phyloP scores from a whole-genome alignment of 2,113 vertebrate genomes.

The Rhea americana region DNA sequence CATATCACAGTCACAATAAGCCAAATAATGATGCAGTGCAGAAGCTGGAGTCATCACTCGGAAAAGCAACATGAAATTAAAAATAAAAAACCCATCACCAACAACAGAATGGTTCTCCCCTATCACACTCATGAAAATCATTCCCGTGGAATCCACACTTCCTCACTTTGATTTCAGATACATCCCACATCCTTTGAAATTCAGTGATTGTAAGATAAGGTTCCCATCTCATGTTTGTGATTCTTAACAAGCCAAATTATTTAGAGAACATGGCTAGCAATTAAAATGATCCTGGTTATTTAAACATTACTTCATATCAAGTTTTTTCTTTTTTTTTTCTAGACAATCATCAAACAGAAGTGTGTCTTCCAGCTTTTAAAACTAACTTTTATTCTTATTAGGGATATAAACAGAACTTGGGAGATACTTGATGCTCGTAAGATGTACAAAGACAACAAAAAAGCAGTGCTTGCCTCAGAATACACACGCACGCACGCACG shows the following conservation, averaged over 20 bases:
- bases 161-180: not conserved
- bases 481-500: too few relatives aligned
- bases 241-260: not conserved
- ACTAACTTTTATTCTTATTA: not conserved
- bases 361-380: not conserved
- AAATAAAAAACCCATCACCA: not conserved
- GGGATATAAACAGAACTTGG: not conserved
- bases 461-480: not conserved
- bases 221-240: not conserved
- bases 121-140: not conserved
- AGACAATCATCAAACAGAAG: not conserved
- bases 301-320: not conserved
- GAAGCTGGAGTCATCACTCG: not conserved
- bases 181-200: not conserved
- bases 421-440: not conserved
- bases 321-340: not conserved
- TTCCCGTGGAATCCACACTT: not conserved
- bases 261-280: not conserved
- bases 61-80: not conserved
- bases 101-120: not conserved
- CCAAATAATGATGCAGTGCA: not conserved
- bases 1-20: not conserved
- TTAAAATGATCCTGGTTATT: not conserved
- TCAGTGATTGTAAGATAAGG: not conserved
- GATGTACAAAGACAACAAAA: not conserved